Base-by-base conservation (phyloP, 2,797 vertebrate species). In the Yasuhikotakia modesta region DNA sequence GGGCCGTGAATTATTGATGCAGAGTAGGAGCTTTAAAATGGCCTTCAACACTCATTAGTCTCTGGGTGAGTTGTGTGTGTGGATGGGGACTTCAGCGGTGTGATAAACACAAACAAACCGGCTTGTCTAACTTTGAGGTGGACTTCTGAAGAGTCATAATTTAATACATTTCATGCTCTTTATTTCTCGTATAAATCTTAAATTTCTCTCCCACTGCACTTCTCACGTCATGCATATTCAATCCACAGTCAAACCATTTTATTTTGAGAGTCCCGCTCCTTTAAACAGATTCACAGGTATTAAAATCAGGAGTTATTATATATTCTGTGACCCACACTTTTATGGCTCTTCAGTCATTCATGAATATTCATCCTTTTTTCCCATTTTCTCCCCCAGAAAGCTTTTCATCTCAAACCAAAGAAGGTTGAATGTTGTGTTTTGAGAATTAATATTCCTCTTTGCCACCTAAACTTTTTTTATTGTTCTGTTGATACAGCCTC, bases 1-100 rank as follows among this genome's bases (percentile, higher is more conserved):
- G 63, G 87, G 82, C 86, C 74, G 68, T 89, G 84, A 90, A 89
- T 90, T 89, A 90, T 91, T 91, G 87, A 91, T 92, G 83, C 81
- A 82, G 89, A 85, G 82, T 87, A 85, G 86, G 84, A 71, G 84
- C 86, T 86, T 83, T 87, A 84, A 85, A 85, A 83, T 50, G 74
- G 79, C 81, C 73, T 87, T 86, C 83, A 84, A 76, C 76, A 21
- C 85, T 91, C 86, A 91, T 91, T 90, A 91, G 84, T 85, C 83
- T 87, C 87, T 78, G 83, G 82, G 81, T 53, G 83, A 81, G 82
- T 70, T 84, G 79, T 87, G 81, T 76, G 61, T 17, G 2, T 85
- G 86, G 86, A 85, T 80, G 5, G 70, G 78, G 85, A 85, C 86
- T 84, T n/a, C n/a, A n/a, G 82, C 73, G 83, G 87, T 82, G 83